Evolutionary conservation across 2,113 vertebrate genomes (phyloP), one percentile per base, ranked within the genome.

Genomic region (Guaruba guarouba): DNA sequence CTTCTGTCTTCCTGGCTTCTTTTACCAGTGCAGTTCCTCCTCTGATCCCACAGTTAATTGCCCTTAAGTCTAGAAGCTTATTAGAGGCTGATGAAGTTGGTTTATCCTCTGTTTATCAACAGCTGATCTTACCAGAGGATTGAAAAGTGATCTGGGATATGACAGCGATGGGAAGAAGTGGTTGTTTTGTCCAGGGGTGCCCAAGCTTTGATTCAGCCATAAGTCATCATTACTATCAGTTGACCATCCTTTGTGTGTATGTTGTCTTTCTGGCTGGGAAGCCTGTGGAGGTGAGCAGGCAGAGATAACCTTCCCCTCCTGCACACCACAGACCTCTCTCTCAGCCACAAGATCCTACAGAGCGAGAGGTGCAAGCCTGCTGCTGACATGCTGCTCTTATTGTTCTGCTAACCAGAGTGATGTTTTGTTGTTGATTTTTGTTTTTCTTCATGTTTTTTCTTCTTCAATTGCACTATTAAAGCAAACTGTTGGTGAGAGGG

Each of bases 141-240:
- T 52, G 37, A 0, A 6, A 64, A 69, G 31, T 54, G 16, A 61
- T 39, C 44, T 82, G 77, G 24, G 29, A 22, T n/a, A n/a, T 25
- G 44, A 23, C n/a, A 71, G 31, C 28, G 37, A 11, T 2, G 9
- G 52, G 25, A 25, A 82, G n/a, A 89, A 59, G 51, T 5, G 46
- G 31, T 76, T 76, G 13, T 14, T 74, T 74, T 57, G 24, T 35
- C 76, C 43, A 71, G 52, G 68, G 12, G n/a, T 61, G 27, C 39
- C 70, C 68, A 52, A 37, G 25, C 19, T 67, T 68, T 33, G 46
- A 25, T 67, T 84, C 41, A 74, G 31, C 27, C 22, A 16, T 8
- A 77, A 86, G 51, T 54, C 46, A 61, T 14, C 1, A 0, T 39
- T 37, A 22, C n/a, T 44, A 1, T 9, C 37, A 28, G n/a, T 1